These are phyloP conservation scores for Theretra japonica DNA, from an alignment of 2,888 invertebrate genomes.

Conservation along the genomic window DNA sequence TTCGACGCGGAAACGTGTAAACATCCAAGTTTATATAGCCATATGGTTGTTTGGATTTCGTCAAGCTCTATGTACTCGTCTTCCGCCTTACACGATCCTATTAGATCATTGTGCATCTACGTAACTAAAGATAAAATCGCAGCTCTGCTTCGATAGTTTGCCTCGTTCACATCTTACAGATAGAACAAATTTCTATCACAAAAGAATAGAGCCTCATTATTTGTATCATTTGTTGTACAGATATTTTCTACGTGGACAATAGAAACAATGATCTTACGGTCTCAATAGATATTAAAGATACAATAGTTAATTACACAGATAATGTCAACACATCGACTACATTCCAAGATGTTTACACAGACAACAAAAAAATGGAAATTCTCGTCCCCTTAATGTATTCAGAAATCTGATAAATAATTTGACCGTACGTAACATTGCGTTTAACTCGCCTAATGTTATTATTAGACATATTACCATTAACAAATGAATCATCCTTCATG, in stretches of 20 bases:
- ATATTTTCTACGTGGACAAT: conserved; percentile 5
- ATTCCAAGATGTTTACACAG: background rate
- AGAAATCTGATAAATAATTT: background rate
- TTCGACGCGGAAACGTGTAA: conserved; percentile 25
- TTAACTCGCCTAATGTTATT: conserved; percentile 23
- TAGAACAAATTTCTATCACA: background rate
- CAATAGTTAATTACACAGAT: conserved; percentile 4
- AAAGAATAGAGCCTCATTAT: background rate
- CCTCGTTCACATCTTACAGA: background rate
- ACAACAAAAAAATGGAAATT: background rate
- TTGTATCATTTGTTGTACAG: background rate
- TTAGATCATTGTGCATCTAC: conserved; percentile 6
- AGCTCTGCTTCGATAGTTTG: background rate
- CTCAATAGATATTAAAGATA: conserved; percentile 16
- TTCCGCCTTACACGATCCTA: conserved; percentile 10
- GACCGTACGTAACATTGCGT: background rate
- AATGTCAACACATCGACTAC: background rate
- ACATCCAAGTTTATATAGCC: background rate
- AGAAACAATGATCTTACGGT: background rate
- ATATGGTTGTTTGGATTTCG: conserved; percentile 6
- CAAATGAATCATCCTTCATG: conserved; percentile 36
- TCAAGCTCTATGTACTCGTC: background rate
- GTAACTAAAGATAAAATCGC: conserved; percentile 3
- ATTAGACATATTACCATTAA: background rate
- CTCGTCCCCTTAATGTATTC: background rate